These are phyloP conservation scores for Aselliscus stoliczkanus DNA, from an alignment of 2,797 vertebrate genomes.

Conservation along the genomic window DNA sequence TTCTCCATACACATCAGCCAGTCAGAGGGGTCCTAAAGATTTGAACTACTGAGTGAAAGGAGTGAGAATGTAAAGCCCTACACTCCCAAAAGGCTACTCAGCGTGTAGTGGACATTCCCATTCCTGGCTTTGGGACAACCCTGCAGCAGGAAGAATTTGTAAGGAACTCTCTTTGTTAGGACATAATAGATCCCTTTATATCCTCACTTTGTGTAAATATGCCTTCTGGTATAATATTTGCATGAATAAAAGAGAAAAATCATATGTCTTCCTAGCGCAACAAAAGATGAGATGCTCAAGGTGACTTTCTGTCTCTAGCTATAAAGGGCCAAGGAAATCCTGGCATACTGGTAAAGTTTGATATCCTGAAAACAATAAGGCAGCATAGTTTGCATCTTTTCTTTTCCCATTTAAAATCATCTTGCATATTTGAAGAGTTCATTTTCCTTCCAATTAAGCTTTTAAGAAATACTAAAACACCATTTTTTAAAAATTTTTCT, in stretches of 20 bases:
- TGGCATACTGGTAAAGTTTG: neutral
- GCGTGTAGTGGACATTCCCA: too few species aligned
- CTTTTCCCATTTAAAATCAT: neutral
- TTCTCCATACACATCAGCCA: neutral
- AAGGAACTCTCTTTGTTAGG: neutral
- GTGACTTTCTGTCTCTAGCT: constrained; percentile 20
- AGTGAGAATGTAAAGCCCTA: accelerated
- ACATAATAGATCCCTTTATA: neutral
- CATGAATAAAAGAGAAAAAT: constrained; percentile 26
- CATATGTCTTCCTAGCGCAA: neutral
- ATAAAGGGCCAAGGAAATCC: neutral
- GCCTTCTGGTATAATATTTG: neutral
- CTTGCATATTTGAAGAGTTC: neutral
- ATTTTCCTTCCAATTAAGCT: neutral
- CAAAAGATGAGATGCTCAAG: constrained; percentile 9
- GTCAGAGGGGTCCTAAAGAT: neutral
- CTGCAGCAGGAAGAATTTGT: neutral
- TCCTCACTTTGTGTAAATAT: neutral
- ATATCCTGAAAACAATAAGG: neutral
- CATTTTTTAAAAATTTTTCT: neutral
- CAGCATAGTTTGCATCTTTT: neutral
- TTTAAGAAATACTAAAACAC: neutral
- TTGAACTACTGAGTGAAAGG: neutral
- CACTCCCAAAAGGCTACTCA: neutral
- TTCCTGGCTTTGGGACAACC: neutral